Base-by-base conservation (phyloP, 2,797 vertebrate genomes). In the Champsocephalus esox region DNA sequence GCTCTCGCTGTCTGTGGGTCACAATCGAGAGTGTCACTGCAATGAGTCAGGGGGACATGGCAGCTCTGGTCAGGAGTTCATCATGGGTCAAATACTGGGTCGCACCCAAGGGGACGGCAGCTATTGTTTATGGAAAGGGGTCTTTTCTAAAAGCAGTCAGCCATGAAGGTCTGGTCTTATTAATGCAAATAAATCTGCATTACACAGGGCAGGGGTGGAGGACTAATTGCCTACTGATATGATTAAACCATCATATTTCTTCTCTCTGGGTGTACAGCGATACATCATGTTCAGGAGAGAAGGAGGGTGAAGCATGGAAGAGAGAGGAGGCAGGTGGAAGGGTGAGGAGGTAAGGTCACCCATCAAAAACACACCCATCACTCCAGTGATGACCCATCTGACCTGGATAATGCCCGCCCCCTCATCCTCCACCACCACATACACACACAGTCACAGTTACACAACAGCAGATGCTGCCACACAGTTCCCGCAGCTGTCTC, bases 1-100 rank as follows among this genome's bases (percentile, higher is more conserved):
- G 19, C 75, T 78, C 77, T 72, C 43, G 12, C 73, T 75, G 80
- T 84, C 85, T 77, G 77, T 86, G 79, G 63, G 84, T 92, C 89
- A 77, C 77, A 79, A 83, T 83, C 71, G 76, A 51, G 68, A 75
- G 63, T 80, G 84, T 88, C 82, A 79, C 46, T 65, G 81, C 88
- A 68, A 60, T 59, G 38, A 86, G 89, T 79, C 80, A 50, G 77
- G 73, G 66, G 79, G 76, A 92, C 87, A 89, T 91, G 90, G 90
- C 93, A 93, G 90, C 84, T 90, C 79, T 83, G 87, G 93, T 91
- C 91, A 90, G 73, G 78, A 80, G 90, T 88, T 91, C 91, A 87
- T 66, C 90, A 82, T 60, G 90, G 93, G 91, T 94, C 92, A 93
- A 77, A 81, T 80, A 72, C 80, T 48, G 75, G 87, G 88, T 81